Base-by-base conservation (phyloP, 2,888 invertebrate genomes). In the Tethea ocularis region DNA sequence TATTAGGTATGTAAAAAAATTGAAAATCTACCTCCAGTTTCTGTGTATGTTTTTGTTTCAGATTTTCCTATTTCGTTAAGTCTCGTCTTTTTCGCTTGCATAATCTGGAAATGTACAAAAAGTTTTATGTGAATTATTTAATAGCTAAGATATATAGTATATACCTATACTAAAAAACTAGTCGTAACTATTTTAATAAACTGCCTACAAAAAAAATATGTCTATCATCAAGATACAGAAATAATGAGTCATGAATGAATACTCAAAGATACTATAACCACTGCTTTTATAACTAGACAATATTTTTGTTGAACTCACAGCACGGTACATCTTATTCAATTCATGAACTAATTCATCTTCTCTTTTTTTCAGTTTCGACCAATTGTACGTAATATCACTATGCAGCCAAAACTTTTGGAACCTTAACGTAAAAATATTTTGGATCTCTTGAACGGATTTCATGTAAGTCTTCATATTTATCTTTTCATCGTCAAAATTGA, bases 351-450 rank as follows among this genome's bases (percentile, higher is more conserved):
- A 62, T 22, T 62, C 56, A n/a, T 81, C 78, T 33, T 77, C 72
- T 56, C 68, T 70, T 55, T 64, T 74, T 59, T 74, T 76, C 33
- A 78, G 57, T 1, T 58, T 52, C 2, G 72, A 71, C 57, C 63
- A 71, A 38, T 62, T 68, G 63, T 70, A 82, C 7, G 76, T 23
- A 3, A 60, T 59, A 51, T 73, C 60, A 24, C 57, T 66, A 41
- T 76, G 72, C 2, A 75, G 59, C 78, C 77, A 80, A 38, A 74
- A 64, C 53, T 68, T 73, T 46, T 71, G 63, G 56, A 76, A 71
- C 23, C 81, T 67, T 58, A 72, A 67, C 11, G 68, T 68, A n/a
- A 75, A 54, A 0, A 71, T 58, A 23, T 68, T 64, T 20, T 74
- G 67, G 22, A 79, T 73, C 46, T 69, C 58, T 26, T 69, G 68